Conservation (phyloP, 2,113 vertebrate species). For the Daboia siamensis region DNA sequence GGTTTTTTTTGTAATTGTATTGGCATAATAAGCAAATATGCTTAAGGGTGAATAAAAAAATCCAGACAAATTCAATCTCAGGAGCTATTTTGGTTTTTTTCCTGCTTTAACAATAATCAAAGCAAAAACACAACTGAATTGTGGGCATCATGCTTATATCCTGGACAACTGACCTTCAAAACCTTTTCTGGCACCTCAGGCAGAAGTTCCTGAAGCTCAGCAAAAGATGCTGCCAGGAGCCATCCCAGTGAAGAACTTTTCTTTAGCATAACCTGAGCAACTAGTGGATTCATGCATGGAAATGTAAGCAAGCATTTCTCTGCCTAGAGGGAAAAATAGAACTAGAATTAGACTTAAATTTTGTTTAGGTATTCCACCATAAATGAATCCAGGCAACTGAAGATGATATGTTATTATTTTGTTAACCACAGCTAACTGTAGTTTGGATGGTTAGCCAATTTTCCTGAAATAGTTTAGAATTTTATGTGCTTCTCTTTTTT, state of each 20-base stretch:
- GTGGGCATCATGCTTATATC: not conserved
- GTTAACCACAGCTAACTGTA: not conserved
- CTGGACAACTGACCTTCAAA: conserved; percentile 78
- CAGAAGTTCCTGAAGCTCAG: conserved; percentile 78
- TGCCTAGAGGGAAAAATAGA: conserved; percentile 68
- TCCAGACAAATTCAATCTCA: not conserved
- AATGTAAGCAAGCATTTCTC: conserved; percentile 81
- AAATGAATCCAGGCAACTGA: not conserved
- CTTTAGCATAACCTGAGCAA: conserved; percentile 85
- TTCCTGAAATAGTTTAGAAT: not conserved
- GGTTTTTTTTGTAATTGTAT: not conserved
- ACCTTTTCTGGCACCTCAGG: conserved; percentile 86
- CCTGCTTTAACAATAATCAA: not conserved
- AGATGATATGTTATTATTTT: not conserved
- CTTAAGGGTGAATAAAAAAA: not conserved
- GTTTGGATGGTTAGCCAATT: not conserved
- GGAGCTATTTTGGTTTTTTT: not conserved
- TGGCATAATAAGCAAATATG: not conserved
- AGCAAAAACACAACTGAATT: not conserved
- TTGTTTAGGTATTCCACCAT: conserved; percentile 32
- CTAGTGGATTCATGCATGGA: conserved; percentile 84
- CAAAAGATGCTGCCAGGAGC: conserved; percentile 75
- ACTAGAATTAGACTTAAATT: conserved; percentile 36
- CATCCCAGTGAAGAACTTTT: conserved; percentile 74
- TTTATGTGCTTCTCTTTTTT: not conserved